Evolutionary conservation across 2,797 vertebrate genomes (phyloP), one percentile per base, ranked within the genome.

Genomic region (Trachops cirrhosus): DNA sequence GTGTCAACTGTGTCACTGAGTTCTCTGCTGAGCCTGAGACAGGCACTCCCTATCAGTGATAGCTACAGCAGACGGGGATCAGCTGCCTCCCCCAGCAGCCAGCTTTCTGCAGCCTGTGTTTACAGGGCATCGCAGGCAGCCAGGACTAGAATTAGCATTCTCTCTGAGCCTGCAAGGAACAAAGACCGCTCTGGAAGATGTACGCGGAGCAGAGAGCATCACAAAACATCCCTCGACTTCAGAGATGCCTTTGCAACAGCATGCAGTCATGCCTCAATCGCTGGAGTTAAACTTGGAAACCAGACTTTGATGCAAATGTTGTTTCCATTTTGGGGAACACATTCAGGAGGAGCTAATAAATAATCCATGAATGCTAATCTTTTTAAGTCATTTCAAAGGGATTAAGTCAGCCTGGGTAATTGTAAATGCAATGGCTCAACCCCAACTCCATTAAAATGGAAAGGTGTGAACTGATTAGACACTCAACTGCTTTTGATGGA

Each of bases 311-410:
- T 98, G 97, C 98, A 98, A 97, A 90, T 97, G 97, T 98, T 98
- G 95, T 98, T 98, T 98, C 97, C 98, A 95, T 98, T 98, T 97
- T 98, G 97, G 97, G 98, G 98, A 98, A 98, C 97, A 97, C 96
- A 97, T 97, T 98, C 97, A 96, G 80, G 52, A 94, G 96, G 96
- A 98, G 92, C 98, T 98, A 98, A 98, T 98, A 98, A 98, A 98
- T 98, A 98, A 98, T 98, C 98, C 97, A 98, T 97, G 97, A 98
- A 97, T 97, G 96, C 97, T 98, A 98, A 98, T 98, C 97, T 98
- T 98, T 99, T 98, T 97, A 98, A 98, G 98, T 98, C 97, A 97
- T 98, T 98, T 98, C 97, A 91, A 96, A 97, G 95, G 95, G 96
- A 97, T 98, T 97, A 98, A 98, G 98, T 98, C 95, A 98, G 98